Evolutionary conservation across 2,113 vertebrate species (phyloP), one percentile per base, ranked within the genome.

Genomic region (Murina feae): DNA sequence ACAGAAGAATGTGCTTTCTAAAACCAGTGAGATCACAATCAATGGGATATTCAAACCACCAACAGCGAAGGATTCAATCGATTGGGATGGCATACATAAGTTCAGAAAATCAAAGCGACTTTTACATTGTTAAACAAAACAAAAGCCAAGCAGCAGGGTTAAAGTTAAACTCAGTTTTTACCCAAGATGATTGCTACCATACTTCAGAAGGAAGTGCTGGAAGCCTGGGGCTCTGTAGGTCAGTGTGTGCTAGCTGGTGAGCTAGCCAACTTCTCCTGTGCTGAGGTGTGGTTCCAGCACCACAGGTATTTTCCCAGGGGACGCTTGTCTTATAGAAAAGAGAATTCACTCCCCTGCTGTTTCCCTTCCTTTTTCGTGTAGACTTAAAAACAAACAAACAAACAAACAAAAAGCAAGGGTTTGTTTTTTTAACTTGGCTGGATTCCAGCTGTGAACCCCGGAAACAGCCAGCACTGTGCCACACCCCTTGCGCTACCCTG

Each of bases 301-400:
- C 60, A n/a, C 23, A 35, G 32, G 42, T 21, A 5, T 1, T 74
- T 88, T 80, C n/a, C 83, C 18, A 21, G 71, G 68, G 60, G 66
- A 68, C 0, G 0, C 20, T 85, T 51, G 14, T 65, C 60, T 74
- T 71, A 74, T 18, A 88, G 66, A 86, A 18, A 4, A 78, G 49
- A 74, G 80, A 68, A 30, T 55, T 84, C 10, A 39, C 14, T 74
- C n/a, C 7, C 10, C 0, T 39, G 10, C 10, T 58, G 42, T 94
- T 95, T 95, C 75, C 72, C 86, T 91, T 97, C 91, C 79, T 1
- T 82, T 97, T 88, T 92, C 55, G 78, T 60, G 32, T 5, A 72
- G 32, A 47, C 49, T 71, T 91, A 9, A 23, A 51, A 80, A 7
- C 42, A 51, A 75, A 47, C 14, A 47, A 49, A 74, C 39, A 51